Conservation (phyloP, 2,888 invertebrate genomes). For the Eupeodes latifasciatus region DNA sequence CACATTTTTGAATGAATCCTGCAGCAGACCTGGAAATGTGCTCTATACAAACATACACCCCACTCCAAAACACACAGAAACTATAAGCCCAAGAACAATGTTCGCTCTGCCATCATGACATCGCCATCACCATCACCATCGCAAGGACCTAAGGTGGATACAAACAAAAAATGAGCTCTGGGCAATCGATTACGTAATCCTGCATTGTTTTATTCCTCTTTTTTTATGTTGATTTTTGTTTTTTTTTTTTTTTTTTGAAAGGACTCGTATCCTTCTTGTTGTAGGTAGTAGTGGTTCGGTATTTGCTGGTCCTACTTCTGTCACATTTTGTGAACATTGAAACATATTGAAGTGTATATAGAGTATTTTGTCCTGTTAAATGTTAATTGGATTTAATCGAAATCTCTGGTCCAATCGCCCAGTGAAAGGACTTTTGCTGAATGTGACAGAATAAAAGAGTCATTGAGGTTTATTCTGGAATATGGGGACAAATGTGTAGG, state of each 20-base stretch:
- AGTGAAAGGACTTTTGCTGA: constrained; percentile 7
- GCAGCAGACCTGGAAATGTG: constrained; percentile 24
- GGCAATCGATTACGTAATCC: constrained; percentile 55
- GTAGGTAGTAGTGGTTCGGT: too few relatives aligned
- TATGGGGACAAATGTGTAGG: not conserved
- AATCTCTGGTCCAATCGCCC: not conserved
- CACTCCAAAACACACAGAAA: too few relatives aligned
- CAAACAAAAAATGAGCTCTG: not conserved
- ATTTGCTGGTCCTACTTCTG: constrained; percentile 10
- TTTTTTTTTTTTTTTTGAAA: too few relatives aligned
- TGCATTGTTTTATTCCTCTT: constrained; percentile 3
- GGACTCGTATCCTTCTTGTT: too few relatives aligned
- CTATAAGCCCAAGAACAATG: constrained; percentile 26
- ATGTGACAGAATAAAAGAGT: constrained; percentile 32
- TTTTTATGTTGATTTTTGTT: not conserved
- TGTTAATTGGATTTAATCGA: constrained; percentile 68
- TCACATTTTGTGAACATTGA: constrained; percentile 27
- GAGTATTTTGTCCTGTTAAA: constrained; percentile 49
- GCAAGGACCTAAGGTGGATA: constrained; percentile 16
- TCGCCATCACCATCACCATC: not conserved
- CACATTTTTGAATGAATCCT: constrained; percentile 49
- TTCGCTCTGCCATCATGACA: constrained; percentile 34
- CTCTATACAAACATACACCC: not conserved
- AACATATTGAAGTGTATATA: constrained; percentile 9
- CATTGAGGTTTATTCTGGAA: constrained; percentile 12